Conservation (phyloP, 2,113 vertebrate species). For the Elachura formosa region DNA sequence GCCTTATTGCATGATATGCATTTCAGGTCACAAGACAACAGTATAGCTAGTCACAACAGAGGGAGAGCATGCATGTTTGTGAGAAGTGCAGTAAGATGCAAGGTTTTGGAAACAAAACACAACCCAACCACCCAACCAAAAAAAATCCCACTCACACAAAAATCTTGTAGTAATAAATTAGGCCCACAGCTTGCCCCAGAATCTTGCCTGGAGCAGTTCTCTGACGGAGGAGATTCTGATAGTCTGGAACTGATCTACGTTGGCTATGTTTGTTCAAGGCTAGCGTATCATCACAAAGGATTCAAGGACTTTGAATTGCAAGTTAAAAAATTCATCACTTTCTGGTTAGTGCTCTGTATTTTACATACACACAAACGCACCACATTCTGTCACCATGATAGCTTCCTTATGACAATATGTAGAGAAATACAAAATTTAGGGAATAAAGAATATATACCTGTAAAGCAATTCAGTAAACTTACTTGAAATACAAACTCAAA, state of each 20-base stretch:
- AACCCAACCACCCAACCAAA: neutral
- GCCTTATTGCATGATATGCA: accelerated
- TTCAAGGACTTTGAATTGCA: neutral
- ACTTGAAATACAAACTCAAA: neutral
- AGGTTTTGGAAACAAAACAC: neutral
- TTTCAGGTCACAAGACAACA: neutral
- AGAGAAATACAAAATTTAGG: neutral
- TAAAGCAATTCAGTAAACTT: neutral
- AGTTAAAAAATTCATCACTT: neutral
- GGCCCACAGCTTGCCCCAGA: neutral
- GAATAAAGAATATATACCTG: neutral
- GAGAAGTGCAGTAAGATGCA: neutral
- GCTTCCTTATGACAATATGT: neutral
- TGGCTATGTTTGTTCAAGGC: neutral
- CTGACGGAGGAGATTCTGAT: neutral
- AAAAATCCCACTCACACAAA: too few relatives aligned
- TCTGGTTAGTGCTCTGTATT: neutral
- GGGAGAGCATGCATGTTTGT: accelerated
- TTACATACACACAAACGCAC: neutral
- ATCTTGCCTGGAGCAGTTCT: neutral
- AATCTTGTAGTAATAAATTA: neutral
- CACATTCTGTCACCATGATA: neutral
- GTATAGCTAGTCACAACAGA: neutral
- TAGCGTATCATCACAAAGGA: neutral
- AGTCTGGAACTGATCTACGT: neutral